Evolutionary conservation across 1,140 invertebrate genomes (phyloP).

Genomic region (Caenorhabditis briggsae): DNA sequence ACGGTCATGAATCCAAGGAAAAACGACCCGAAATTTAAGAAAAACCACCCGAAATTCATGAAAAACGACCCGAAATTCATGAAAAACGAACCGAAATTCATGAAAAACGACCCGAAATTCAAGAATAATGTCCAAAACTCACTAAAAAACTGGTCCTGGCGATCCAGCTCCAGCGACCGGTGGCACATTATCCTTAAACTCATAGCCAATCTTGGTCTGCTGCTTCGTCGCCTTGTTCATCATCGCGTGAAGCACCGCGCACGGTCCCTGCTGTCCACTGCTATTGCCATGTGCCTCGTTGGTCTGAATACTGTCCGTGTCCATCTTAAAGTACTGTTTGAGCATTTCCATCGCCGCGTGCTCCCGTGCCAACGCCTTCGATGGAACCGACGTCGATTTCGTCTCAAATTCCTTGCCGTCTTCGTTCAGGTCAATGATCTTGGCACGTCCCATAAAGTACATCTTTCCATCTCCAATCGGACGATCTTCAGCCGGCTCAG

Average conservation of each 20-base stretch:
- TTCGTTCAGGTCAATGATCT: slow-evolving; percentile 8
- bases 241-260: slow-evolving; percentile 27
- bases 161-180: neutral
- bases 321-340: slow-evolving; percentile 48
- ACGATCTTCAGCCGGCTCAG: slow-evolving; percentile 1
- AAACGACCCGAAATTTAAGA: too few relatives aligned
- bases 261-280: neutral
- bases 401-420: neutral
- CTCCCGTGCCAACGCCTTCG: slow-evolving; percentile 26
- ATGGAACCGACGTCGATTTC: neutral
- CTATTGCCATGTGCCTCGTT: too few relatives aligned
- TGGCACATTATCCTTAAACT: slow-evolving; percentile 38
- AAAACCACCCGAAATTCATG: too few relatives aligned
- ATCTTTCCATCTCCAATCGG: neutral
- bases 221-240: slow-evolving; percentile 8
- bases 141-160: neutral
- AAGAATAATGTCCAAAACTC: neutral
- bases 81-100: too few relatives aligned
- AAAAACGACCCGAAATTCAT: too few relatives aligned
- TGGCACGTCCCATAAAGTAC: neutral
- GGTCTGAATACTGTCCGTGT: neutral
- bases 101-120: too few relatives aligned
- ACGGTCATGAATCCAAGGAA: too few relatives aligned
- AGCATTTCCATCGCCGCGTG: slow-evolving; percentile 6
- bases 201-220: neutral